These are phyloP conservation scores for Cinara cedri DNA, from an alignment of 2,888 invertebrate genomes.

Conservation along the genomic window DNA sequence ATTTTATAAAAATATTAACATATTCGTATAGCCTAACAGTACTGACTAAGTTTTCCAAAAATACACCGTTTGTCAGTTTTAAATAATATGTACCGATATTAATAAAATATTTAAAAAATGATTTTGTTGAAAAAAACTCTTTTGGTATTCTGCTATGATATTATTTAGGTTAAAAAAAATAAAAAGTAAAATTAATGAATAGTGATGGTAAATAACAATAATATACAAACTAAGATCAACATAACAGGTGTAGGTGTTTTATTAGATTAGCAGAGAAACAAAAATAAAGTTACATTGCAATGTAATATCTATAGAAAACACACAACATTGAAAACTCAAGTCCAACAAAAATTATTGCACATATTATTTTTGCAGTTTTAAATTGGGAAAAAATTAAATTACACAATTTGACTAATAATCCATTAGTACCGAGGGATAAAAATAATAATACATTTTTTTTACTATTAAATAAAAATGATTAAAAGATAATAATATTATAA, in stretches of 20 bases:
- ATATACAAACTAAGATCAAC: neutral
- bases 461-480: conserved; percentile 42
- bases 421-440: conserved; percentile 9
- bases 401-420: conserved; percentile 28
- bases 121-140: too few species aligned
- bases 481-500: conserved; percentile 7
- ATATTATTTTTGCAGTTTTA: neutral
- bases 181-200: too few species aligned
- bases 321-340: conserved; percentile 13
- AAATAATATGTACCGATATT: too few species aligned
- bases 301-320: conserved; percentile 28
- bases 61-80: too few species aligned
- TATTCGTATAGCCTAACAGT: too few species aligned
- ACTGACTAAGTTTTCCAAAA: too few species aligned
- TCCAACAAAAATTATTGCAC: conserved; percentile 45
- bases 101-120: too few species aligned
- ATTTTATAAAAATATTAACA: too few species aligned
- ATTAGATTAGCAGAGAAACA: conserved; percentile 22
- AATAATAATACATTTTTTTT: conserved; percentile 25
- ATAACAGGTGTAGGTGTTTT: conserved; percentile 53
- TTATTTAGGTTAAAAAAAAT: too few species aligned
- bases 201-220: neutral
- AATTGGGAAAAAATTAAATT: conserved; percentile 24
- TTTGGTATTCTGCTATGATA: too few species aligned
- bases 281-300: conserved; percentile 42